Base-by-base conservation (phyloP, 2,888 invertebrate genomes). In the Onchidella celtica region DNA sequence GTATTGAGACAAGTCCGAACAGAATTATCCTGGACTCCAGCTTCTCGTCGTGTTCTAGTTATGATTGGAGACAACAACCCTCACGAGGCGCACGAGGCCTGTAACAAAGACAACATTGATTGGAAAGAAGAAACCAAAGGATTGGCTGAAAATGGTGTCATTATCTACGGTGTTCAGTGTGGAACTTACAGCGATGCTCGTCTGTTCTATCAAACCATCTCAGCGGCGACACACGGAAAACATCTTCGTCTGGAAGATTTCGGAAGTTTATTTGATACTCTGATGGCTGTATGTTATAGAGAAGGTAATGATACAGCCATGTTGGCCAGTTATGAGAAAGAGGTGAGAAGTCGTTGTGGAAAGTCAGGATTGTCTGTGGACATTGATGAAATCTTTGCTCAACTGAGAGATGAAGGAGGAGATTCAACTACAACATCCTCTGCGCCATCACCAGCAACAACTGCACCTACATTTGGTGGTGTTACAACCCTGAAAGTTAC, bases 271-370 rank as follows among this genome's bases (percentile, higher is more conserved):
- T 89, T 91, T 78, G 91, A 92, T 79, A 86, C 91, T 72, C 84
- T 92, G 14, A 92, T 92, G 92, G 90, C 91, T 6, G 90, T 92
- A n/a, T 90, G 90, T 84, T 92, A 92, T 85, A 83, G 89, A 36
- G 92, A 92, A 47, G 68, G 69, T 17, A 21, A 74, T 29, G 72
- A 80, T 32, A 61, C 61, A 4, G 63, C 69, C 24, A 38, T 47
- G 59, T 24, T 76, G 11, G 36, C 65, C 17, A 55, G 81, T 55
- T 90, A 90, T 63, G 90, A 90, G 81, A 86, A 86, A 55, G 89
- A 89, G 65, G 89, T 88, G 0, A 76, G 90, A 24, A 83, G 83
- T 0, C 73, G 88, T 59, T 80, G 84, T 63, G 86, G 81, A 3
- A 66, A 47, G 0, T 69, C 21, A 3, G 83, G 84, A 21, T 74